These are phyloP conservation scores for Hypotaenidia philippensis DNA, from an alignment of 2,797 vertebrate genomes.

Conservation along the genomic window DNA sequence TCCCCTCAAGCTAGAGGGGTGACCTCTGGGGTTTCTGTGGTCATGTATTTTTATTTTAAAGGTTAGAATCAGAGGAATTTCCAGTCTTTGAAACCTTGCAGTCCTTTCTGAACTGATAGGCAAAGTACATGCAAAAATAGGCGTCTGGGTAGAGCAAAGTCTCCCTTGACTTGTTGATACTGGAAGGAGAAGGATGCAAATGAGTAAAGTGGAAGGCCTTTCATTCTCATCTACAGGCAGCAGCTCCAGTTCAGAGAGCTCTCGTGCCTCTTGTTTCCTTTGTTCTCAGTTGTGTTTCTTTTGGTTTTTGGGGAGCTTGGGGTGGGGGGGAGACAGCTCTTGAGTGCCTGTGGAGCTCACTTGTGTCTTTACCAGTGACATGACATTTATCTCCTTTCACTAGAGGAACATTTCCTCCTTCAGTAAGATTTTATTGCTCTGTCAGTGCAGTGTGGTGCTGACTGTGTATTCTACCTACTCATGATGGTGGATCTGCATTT, in stretches of 20 bases:
- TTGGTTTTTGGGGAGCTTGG: not conserved
- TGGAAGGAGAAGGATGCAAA: not conserved
- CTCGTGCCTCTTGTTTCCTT: not conserved
- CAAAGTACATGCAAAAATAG: not conserved
- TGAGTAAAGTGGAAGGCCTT: not conserved
- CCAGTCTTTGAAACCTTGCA: not conserved
- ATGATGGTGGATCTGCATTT: not conserved
- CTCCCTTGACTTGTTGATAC: not conserved
- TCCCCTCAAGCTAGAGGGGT: not conserved
- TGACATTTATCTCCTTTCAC: not conserved
- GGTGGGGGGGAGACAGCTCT: not conserved
- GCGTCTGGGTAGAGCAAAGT: not conserved
- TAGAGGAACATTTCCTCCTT: not conserved
- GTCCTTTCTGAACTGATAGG: not conserved
- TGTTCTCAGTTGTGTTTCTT: not conserved
- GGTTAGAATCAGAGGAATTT: not conserved
- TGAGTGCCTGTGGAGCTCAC: not conserved
- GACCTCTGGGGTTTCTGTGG: not conserved
- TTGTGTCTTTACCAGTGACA: not conserved
- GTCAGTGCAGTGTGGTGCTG: not conserved
- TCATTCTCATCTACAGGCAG: not conserved
- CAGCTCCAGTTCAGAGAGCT: not conserved
- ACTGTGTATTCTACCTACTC: not conserved
- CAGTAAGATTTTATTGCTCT: not conserved
- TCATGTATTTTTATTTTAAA: not conserved